A percentile compares a stretch with the other conserved stretches of the same genome.
phyloP scores from a whole-genome alignment of 2,113 vertebrate genomes.

The Megalops atlanticus region DNA sequence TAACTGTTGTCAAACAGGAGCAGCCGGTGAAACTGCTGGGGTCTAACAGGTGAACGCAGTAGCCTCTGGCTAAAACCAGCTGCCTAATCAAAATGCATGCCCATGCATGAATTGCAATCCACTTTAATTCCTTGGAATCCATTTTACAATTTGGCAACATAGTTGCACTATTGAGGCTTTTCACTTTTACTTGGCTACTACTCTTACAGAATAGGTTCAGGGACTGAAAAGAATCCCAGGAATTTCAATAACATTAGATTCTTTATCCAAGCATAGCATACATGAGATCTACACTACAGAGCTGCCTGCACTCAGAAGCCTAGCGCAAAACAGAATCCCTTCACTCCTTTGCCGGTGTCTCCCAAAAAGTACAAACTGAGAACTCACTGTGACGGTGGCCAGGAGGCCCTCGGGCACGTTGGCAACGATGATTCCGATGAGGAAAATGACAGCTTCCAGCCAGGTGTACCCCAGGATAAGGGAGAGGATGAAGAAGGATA shows the following conservation, averaged over 20 bases:
- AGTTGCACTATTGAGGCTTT: background rate
- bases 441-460: slow-evolving; percentile 94
- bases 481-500: slow-evolving; percentile 92
- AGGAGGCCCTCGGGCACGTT: slow-evolving; percentile 87
- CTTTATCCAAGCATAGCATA: background rate
- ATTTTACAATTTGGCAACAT: background rate
- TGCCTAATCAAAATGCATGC: background rate
- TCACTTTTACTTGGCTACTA: background rate
- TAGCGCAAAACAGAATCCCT: background rate
- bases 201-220: background rate
- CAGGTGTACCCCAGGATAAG: slow-evolving; percentile 92
- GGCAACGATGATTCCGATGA: slow-evolving; percentile 95
- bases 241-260: background rate
- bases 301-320: background rate
- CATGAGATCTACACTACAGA: background rate
- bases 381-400: slow-evolving; percentile 83
- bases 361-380: background rate
- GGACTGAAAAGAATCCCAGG: background rate
- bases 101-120: slow-evolving; percentile 9
- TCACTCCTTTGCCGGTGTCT: background rate
- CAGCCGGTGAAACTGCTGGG: background rate
- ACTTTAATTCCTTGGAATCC: slow-evolving; percentile 4
- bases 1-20: no score
- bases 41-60: background rate
- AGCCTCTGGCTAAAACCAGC: no score